Evolutionary conservation across 2,888 invertebrate genomes (phyloP).

Genomic region (Tineola bisselliella): DNA sequence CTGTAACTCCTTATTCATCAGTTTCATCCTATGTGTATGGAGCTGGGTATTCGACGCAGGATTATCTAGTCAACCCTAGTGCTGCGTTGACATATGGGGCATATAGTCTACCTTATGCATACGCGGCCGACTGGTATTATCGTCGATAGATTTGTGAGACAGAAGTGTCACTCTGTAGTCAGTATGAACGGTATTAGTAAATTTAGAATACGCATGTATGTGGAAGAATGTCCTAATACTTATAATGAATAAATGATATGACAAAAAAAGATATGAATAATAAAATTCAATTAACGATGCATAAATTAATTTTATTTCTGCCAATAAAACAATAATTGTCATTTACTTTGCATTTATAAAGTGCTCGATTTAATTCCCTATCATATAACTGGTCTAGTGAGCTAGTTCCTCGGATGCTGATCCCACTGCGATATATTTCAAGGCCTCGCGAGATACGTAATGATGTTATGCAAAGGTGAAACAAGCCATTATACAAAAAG

Average conservation of each 20-base stretch:
- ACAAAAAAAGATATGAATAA: not conserved
- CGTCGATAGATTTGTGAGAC: conserved; percentile 17
- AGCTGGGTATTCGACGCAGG: conserved; percentile 25
- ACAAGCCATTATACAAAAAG: not conserved
- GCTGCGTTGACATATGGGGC: conserved; percentile 2
- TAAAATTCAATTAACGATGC: not conserved
- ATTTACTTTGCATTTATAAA: too few relatives aligned
- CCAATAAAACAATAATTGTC: too few relatives aligned
- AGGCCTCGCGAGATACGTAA: not conserved
- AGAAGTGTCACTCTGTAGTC: too few relatives aligned
- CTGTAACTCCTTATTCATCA: conserved; percentile 22
- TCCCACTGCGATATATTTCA: not conserved
- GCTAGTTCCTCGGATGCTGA: not conserved
- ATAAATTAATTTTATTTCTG: not conserved
- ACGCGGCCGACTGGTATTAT: conserved; percentile 18
- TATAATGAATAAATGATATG: too few relatives aligned
- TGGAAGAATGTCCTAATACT: too few relatives aligned
- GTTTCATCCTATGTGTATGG: conserved; percentile 29
- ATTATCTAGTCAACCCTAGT: conserved; percentile 16
- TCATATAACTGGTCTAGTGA: not conserved
- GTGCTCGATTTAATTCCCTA: too few relatives aligned
- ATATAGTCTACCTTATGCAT: conserved; percentile 29
- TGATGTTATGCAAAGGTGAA: not conserved
- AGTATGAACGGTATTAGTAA: too few relatives aligned
- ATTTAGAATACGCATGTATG: too few relatives aligned